Conservation (phyloP, 2,113 vertebrate species). For the Urocolius indicus region DNA sequence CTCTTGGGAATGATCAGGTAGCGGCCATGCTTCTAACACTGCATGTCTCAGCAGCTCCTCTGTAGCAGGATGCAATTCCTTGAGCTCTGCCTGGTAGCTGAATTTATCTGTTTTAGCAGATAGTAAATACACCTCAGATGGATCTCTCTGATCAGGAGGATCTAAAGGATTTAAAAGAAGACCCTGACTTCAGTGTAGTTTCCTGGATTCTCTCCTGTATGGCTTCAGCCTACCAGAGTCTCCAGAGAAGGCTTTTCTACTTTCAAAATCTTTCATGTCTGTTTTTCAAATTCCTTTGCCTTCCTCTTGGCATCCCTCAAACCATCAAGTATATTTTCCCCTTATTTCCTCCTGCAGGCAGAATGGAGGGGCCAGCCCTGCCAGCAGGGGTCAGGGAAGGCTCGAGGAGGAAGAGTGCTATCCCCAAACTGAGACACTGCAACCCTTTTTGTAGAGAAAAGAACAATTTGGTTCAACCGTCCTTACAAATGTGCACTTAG, state of each 20-base stretch:
- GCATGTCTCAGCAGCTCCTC: background rate
- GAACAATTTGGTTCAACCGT: background rate
- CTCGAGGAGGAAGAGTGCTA: background rate
- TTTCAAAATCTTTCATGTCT: fast-evolving
- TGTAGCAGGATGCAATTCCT: background rate
- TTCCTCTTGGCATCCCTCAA: background rate
- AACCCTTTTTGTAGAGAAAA: background rate
- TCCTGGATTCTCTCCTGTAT: background rate
- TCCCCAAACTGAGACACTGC: background rate
- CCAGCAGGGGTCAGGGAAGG: slow-evolving; percentile 35
- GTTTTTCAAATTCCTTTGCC: background rate
- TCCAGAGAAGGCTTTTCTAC: background rate
- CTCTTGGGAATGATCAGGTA: background rate
- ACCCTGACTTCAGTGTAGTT: background rate
- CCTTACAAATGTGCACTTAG: background rate
- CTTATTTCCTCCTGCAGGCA: background rate
- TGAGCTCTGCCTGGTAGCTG: background rate
- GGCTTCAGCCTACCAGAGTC: background rate
- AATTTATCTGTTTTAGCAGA: background rate
- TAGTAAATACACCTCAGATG: background rate
- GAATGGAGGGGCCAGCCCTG: background rate
- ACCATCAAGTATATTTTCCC: background rate
- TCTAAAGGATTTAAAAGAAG: background rate
- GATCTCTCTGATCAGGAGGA: background rate
- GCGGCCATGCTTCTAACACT: fast-evolving